Evolutionary conservation across 2,888 invertebrate species (phyloP).

Genomic region (Dicyrtomina minuta): DNA sequence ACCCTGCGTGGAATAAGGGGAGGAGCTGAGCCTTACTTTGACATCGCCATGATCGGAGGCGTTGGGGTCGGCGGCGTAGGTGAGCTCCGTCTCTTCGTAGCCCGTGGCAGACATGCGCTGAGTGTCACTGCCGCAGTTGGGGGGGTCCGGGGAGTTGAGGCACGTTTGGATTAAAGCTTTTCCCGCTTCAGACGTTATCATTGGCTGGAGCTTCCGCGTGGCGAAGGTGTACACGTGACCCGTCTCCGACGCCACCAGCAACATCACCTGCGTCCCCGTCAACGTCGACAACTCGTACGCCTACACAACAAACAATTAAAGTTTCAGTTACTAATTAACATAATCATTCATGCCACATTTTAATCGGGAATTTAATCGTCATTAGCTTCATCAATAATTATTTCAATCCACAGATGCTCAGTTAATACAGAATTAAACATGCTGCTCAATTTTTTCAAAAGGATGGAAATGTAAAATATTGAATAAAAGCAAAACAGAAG

Average conservation of each 20-base stretch:
- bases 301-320: slow-evolving; percentile 63
- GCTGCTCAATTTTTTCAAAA: too few species aligned
- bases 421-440: too few species aligned
- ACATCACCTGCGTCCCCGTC: slow-evolving; percentile 99
- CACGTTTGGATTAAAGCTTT: slow-evolving; percentile 98
- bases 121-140: slow-evolving; percentile 66
- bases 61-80: slow-evolving; percentile 65
- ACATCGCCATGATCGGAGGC: slow-evolving; percentile 53
- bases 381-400: background rate
- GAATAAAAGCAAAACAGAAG: too few species aligned
- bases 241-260: slow-evolving; percentile 96
- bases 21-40: slow-evolving; percentile 53
- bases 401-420: background rate
- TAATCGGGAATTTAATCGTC: background rate
- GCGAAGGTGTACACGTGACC: slow-evolving; percentile 99
- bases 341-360: background rate
- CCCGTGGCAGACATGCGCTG: slow-evolving; percentile 98
- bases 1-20: slow-evolving; percentile 50
- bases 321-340: background rate
- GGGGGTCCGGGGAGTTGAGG: slow-evolving; percentile 91
- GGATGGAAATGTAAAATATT: too few species aligned
- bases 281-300: slow-evolving; percentile 98
- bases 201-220: slow-evolving; percentile 96
- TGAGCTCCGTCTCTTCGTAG: slow-evolving; percentile 97
- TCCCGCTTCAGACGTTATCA: slow-evolving; percentile 84